These are phyloP conservation scores for Machaerirhynchus nigripectus DNA, from an alignment of 2,113 vertebrate genomes.

Conservation along the genomic window DNA sequence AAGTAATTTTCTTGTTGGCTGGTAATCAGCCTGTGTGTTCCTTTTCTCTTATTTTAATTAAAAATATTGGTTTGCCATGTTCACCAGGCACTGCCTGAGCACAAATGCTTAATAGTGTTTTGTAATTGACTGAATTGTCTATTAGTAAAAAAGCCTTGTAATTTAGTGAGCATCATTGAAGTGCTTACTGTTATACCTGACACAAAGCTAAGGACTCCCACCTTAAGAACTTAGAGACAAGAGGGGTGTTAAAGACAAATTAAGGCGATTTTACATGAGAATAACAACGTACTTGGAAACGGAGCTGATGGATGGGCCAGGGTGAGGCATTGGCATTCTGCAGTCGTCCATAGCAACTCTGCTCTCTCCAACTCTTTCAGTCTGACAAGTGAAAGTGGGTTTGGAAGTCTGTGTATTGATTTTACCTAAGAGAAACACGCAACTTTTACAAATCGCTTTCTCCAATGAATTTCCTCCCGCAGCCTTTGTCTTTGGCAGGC, in stretches of 20 bases:
- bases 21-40: background rate
- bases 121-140: background rate
- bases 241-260: background rate
- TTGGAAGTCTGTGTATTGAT: background rate
- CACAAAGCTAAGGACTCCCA: background rate
- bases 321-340: background rate
- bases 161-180: background rate
- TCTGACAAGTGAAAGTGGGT: background rate
- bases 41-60: slow-evolving; percentile 25
- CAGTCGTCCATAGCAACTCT: background rate
- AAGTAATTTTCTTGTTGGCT: slow-evolving; percentile 3
- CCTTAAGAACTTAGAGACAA: background rate
- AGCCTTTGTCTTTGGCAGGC: background rate
- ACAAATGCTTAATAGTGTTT: background rate
- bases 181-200: background rate
- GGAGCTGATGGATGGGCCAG: background rate
- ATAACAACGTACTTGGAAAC: accelerated
- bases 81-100: background rate
- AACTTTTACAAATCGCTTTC: background rate
- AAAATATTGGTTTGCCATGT: background rate
- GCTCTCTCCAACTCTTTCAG: background rate
- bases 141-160: background rate
- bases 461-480: background rate
- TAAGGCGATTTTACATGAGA: background rate
- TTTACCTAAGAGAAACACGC: background rate